Base-by-base conservation (phyloP, 2,113 vertebrate species). In the Scomber colias region DNA sequence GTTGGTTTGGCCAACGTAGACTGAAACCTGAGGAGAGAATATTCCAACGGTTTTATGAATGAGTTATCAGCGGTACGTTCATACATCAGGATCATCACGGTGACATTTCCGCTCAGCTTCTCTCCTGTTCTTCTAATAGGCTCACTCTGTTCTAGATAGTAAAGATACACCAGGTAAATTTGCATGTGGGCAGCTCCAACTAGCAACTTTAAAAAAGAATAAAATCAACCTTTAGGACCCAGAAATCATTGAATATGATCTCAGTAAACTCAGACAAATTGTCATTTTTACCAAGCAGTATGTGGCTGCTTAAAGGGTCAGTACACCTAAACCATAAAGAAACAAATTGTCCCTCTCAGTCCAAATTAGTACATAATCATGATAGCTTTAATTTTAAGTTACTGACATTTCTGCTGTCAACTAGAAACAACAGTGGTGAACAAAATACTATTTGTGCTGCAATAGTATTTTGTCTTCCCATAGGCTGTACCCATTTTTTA, bases 1-100 rank as follows among this genome's bases (percentile, higher is more conserved):
- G 51, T 57, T 77, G 72, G 51, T 57, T 77, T 60, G 69, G 77
- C 62, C 1, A 31, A 70, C 5, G 12, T 27, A n/a, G 16, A n/a
- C 71, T 61, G 89, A 81, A 68, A 87, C 5, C 49, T 21, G 59
- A 79, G 84, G 50, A 1, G 65, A 69, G 59, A 21, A 16, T 35
- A 54, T 35, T 57, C 57, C 31, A 64, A 44, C 54, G 10, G 10
- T 71, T 84, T 80, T 71, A 48, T 77, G 79, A 87, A 79, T 77
- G 72, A 77, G 30, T 30, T 63, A 16, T 67, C 75, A 19, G 44
- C 61, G n/a, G 61, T 3, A 40, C 8, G 1, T 45, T 75, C 48
- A 61, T 45, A 69, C 65, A 57, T 49, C 48, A 30, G 35, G 63
- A 67, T 5, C 68, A 12, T 40, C n/a, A 44, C 49, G n/a, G 6